These are phyloP conservation scores for Propithecus deckenii DNA, from an alignment of 2,797 vertebrate species.

Conservation along the genomic window DNA sequence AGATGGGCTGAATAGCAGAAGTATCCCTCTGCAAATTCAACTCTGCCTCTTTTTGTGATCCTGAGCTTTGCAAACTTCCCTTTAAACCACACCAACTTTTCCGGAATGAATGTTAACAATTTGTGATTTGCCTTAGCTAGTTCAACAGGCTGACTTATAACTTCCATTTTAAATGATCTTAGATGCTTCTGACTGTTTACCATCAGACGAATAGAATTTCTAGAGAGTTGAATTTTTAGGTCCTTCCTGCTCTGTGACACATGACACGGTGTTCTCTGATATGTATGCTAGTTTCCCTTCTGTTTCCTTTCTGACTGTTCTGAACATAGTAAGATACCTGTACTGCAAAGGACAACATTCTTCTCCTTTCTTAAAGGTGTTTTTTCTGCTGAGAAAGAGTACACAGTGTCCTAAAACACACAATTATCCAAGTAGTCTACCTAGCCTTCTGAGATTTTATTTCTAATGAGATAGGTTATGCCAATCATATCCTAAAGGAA, in stretches of 20 bases:
- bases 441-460: background rate
- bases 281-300: background rate
- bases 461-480: background rate
- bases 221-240: background rate
- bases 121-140: background rate
- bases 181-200: constrained; percentile 3
- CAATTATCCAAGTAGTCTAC: background rate
- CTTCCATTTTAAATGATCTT: background rate
- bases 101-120: background rate
- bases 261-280: background rate
- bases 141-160: constrained; percentile 30
- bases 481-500: background rate
- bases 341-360: background rate
- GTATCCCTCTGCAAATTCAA: background rate
- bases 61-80: background rate
- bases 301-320: background rate
- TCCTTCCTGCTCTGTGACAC: background rate
- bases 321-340: background rate
- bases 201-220: background rate
- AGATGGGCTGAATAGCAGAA: background rate
- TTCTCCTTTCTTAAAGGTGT: background rate
- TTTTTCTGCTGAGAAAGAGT: background rate
- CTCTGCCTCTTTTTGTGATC: background rate
- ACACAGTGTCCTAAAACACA: background rate
- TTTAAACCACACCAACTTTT: background rate